Conservation (phyloP, 2,888 invertebrate species). For the Habrosyne pyritoides region DNA sequence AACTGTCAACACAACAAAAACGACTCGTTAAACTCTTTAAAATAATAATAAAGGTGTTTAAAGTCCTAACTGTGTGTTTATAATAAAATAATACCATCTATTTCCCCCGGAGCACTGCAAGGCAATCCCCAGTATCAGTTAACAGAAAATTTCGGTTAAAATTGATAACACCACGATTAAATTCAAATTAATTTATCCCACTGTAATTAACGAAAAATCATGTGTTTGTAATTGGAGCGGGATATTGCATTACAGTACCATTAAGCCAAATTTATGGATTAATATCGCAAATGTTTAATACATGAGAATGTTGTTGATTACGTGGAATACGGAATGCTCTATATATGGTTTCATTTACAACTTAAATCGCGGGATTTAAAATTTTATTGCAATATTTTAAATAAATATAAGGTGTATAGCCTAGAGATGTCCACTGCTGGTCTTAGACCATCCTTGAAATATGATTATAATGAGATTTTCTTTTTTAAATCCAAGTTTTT, state of each 20-base stretch:
- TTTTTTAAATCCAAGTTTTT: too few relatives aligned
- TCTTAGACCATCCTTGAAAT: too few relatives aligned
- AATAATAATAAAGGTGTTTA: too few relatives aligned
- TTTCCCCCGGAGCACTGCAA: background rate
- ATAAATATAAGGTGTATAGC: too few relatives aligned
- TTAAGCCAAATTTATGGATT: background rate
- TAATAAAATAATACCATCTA: too few relatives aligned
- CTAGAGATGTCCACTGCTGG: too few relatives aligned
- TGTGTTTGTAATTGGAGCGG: background rate
- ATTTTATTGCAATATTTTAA: too few relatives aligned
- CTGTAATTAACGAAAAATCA: constrained; percentile 1
- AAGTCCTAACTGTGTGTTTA: too few relatives aligned
- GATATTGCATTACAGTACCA: constrained; percentile 1
- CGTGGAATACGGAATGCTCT: background rate
- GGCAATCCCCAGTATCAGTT: background rate
- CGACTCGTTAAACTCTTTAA: too few relatives aligned
- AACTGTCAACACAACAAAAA: too few relatives aligned
- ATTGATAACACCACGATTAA: background rate
- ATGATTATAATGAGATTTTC: too few relatives aligned
- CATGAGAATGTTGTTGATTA: background rate
- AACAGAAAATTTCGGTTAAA: background rate
- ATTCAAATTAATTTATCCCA: background rate
- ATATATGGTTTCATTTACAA: background rate
- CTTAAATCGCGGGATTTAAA: too few relatives aligned
- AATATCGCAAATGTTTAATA: constrained; percentile 1